Evolutionary conservation across 2,113 vertebrate species (phyloP).

Genomic region (Pampusana beccarii): DNA sequence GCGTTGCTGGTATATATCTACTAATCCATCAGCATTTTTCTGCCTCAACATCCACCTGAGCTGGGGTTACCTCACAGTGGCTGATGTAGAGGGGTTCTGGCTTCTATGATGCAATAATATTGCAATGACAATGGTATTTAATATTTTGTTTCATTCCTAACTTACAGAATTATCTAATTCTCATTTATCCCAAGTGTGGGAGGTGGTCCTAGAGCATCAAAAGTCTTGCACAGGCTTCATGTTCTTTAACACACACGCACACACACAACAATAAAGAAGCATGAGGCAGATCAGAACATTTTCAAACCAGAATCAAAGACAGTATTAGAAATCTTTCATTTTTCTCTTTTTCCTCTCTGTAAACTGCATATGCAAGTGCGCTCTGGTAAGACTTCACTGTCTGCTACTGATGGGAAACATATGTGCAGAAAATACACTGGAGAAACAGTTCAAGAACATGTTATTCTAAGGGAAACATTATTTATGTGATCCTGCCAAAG

Average conservation of each 20-base stretch:
- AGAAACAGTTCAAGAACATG: conserved; percentile 30
- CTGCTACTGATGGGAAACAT: conserved; percentile 19
- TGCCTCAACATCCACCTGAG: rapidly evolving
- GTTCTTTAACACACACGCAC: not conserved
- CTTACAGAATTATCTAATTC: not conserved
- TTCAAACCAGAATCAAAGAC: not conserved
- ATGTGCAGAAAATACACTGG: not conserved
- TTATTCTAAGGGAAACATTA: conserved; percentile 36
- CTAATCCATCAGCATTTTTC: not conserved
- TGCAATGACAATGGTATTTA: not conserved
- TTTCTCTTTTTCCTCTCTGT: not conserved
- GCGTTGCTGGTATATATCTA: not conserved
- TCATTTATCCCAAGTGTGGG: not conserved
- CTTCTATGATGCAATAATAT: not conserved
- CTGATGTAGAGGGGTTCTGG: not conserved
- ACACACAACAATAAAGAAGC: not conserved
- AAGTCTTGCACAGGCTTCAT: not conserved
- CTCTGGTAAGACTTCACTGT: not conserved
- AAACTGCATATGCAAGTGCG: not conserved
- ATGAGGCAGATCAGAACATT: not conserved
- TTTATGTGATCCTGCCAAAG: not conserved
- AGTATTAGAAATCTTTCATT: not conserved
- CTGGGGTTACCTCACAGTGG: not conserved
- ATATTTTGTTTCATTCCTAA: not conserved
- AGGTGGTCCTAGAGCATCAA: not conserved